Percentiles rank a stretch among this genome's conserved stretches.
phyloP scores from a whole-genome alignment of 2,888 invertebrate species.

The Drosophila differens region DNA sequence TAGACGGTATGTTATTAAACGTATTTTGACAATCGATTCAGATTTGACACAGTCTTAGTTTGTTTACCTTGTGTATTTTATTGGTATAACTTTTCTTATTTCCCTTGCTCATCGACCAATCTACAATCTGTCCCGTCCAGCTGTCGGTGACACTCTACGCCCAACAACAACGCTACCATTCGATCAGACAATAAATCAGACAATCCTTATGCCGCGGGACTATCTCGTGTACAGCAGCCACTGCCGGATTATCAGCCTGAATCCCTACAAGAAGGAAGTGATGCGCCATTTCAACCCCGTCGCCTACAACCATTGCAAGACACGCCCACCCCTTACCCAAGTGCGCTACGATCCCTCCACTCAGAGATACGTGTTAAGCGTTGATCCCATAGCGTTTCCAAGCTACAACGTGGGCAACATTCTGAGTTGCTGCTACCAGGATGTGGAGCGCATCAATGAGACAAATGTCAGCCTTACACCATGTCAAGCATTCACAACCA shows the following conservation, averaged over 20 bases:
- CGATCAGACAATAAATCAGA: not conserved
- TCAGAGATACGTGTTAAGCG: conserved; percentile 71
- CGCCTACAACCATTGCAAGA: conserved; percentile 86
- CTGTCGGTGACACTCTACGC: not conserved
- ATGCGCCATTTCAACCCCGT: conserved; percentile 86
- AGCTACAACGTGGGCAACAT: conserved; percentile 57
- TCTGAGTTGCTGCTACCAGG: conserved; percentile 83
- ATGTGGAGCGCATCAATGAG: conserved; percentile 80
- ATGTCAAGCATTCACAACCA: conserved; percentile 86
- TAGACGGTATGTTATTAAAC: conserved; percentile 69
- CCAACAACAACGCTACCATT: not conserved
- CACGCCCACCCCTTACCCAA: conserved; percentile 78
- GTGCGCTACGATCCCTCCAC: conserved; percentile 69
- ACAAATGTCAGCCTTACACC: conserved; percentile 68
- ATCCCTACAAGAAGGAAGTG: conserved; percentile 87
- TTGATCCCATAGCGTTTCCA: conserved; percentile 64
- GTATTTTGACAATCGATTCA: not conserved
- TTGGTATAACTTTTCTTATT: not conserved
- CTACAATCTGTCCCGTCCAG: not conserved
- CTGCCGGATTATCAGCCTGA: conserved; percentile 88
- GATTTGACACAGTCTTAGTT: not conserved
- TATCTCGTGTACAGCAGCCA: conserved; percentile 86
- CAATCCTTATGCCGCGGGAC: conserved; percentile 67
- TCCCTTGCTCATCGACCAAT: not conserved
- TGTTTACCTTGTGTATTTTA: not conserved